A percentile compares a stretch with the other conserved stretches of the same genome.
Evolutionary conservation across 2,113 vertebrate genomes (phyloP).

Genomic region (Patagioenas fasciata): DNA sequence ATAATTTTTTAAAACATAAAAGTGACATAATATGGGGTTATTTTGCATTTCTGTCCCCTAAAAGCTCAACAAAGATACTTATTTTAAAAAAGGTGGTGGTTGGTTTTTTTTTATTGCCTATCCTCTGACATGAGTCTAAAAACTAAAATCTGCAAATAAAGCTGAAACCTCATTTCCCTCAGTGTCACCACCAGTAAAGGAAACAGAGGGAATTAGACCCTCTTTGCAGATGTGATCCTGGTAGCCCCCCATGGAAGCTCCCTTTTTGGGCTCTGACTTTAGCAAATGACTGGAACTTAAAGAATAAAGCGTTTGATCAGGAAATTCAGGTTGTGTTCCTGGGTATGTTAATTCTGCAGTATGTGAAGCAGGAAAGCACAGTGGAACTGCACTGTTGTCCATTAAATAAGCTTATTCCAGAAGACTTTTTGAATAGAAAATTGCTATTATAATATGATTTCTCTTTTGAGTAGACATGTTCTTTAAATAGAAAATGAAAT

Average conservation of each 20-base stretch:
- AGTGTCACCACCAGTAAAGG: background rate
- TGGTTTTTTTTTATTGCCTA: background rate
- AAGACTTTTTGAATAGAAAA: background rate
- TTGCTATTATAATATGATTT: background rate
- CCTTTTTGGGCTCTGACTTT: background rate
- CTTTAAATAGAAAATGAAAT: background rate
- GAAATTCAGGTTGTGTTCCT: background rate
- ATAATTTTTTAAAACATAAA: background rate
- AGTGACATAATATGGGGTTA: background rate
- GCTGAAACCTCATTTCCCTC: background rate
- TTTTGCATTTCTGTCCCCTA: background rate
- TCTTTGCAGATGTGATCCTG: background rate
- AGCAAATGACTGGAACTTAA: background rate
- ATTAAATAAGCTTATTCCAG: background rate
- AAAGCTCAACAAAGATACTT: background rate
- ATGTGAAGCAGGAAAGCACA: background rate
- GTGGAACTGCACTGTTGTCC: background rate
- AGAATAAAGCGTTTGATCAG: background rate
- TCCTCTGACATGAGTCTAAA: background rate
- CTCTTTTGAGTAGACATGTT: background rate
- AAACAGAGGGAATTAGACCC: background rate
- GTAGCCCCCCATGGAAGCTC: background rate
- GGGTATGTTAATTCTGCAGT: background rate
- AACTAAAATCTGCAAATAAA: background rate
- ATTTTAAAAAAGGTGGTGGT: background rate